Percentiles rank a stretch among this genome's conserved stretches.
These are phyloP conservation scores for Sarcophaga variegata DNA, from an alignment of 2,888 invertebrate species.

Conservation along the genomic window DNA sequence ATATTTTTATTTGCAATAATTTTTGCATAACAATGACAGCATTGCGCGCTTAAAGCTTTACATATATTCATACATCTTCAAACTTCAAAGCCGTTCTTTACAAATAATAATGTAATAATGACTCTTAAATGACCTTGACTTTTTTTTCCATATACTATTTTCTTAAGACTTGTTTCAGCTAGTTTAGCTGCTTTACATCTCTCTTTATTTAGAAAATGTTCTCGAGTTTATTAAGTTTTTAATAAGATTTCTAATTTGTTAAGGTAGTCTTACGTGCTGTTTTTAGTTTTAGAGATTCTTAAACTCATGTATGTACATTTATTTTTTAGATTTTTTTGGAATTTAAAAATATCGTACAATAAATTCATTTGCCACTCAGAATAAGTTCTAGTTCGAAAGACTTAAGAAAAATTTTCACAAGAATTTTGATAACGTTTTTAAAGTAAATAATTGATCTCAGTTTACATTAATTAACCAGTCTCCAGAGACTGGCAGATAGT, in stretches of 20 bases:
- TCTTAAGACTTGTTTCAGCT: constrained; percentile 18
- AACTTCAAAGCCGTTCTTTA: constrained; percentile 17
- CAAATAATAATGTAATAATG: constrained; percentile 25
- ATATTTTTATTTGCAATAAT: constrained; percentile 53
- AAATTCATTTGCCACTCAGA: no score
- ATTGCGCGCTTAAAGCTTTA: constrained; percentile 14
- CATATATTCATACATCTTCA: constrained; percentile 5
- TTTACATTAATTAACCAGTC: no score
- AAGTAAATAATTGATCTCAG: no score
- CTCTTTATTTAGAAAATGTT: constrained; percentile 16
- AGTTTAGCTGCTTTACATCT: constrained; percentile 39
- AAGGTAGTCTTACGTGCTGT: constrained; percentile 29
- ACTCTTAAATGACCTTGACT: constrained; percentile 65
- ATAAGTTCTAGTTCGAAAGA: no score
- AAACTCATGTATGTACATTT: neutral
- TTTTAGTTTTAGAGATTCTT: constrained; percentile 21
- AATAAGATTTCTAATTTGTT: constrained; percentile 47
- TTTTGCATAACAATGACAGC: constrained; percentile 64
- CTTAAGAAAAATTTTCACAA: no score
- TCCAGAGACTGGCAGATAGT: no score
- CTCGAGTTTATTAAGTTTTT: constrained; percentile 3
- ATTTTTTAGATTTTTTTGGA: neutral
- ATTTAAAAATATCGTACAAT: no score
- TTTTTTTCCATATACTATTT: constrained; percentile 50
- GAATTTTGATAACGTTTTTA: no score